Evolutionary conservation across 1,140 invertebrate genomes (phyloP).

Genomic region (Caenorhabditis elegans): WBcel235 BX284602.5:3430501-3431000

Average conservation of each 20-base stretch:
- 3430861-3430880: background rate
- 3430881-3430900: background rate
- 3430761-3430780: background rate
- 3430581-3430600: background rate
- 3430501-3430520: constrained; percentile 3
- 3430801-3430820: constrained; percentile 10
- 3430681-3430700: background rate
- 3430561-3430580: background rate
- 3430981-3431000: too few relatives aligned
- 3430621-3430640: background rate
- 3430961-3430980: too few relatives aligned
- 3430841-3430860: background rate
- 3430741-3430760: background rate
- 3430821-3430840: background rate
- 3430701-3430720: background rate
- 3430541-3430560: background rate
- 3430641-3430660: too few relatives aligned
- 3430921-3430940: background rate
- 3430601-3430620: constrained; percentile 15
- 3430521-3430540: background rate
- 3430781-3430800: background rate
- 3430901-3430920: background rate
- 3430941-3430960: too few relatives aligned
- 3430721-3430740: background rate
- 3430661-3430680: constrained; percentile 1